These are phyloP conservation scores for Muscidifurax raptorellus DNA, from an alignment of 1,140 invertebrate species.

Conservation along the genomic window DNA sequence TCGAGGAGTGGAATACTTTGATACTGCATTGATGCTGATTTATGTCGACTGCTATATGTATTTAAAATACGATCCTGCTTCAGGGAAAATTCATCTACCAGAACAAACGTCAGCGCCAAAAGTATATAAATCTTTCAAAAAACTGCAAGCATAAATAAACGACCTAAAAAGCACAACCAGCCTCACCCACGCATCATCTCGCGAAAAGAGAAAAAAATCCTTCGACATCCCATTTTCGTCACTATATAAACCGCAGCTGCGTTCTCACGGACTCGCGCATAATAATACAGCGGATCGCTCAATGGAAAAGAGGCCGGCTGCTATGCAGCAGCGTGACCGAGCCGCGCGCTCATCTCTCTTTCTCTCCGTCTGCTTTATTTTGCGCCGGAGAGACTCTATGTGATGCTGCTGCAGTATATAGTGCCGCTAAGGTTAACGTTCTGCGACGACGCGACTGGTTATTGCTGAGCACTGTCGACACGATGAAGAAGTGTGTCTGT, in stretches of 20 bases:
- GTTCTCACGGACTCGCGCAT: neutral
- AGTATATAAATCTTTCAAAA: too few species aligned
- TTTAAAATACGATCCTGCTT: too few species aligned
- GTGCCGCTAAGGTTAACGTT: slow-evolving; percentile 18
- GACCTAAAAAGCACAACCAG: too few species aligned
- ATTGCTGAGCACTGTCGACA: neutral
- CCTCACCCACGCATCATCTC: too few species aligned
- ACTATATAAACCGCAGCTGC: neutral
- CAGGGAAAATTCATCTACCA: too few species aligned
- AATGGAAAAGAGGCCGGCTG: slow-evolving; percentile 20
- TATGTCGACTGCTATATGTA: too few species aligned
- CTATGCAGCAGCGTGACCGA: neutral
- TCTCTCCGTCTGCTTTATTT: neutral
- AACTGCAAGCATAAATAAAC: too few species aligned
- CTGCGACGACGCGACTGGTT: neutral
- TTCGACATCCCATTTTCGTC: neutral
- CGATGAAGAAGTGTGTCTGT: neutral
- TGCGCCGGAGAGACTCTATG: neutral
- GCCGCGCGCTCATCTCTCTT: neutral
- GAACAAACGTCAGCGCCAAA: too few species aligned
- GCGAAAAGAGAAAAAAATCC: too few species aligned
- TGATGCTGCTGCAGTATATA: too few species aligned
- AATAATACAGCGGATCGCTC: neutral
- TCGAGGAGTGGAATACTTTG: too few species aligned
- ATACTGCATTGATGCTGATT: too few species aligned